Conservation (phyloP, 1,140 invertebrate genomes). For the Limonius californicus region DNA sequence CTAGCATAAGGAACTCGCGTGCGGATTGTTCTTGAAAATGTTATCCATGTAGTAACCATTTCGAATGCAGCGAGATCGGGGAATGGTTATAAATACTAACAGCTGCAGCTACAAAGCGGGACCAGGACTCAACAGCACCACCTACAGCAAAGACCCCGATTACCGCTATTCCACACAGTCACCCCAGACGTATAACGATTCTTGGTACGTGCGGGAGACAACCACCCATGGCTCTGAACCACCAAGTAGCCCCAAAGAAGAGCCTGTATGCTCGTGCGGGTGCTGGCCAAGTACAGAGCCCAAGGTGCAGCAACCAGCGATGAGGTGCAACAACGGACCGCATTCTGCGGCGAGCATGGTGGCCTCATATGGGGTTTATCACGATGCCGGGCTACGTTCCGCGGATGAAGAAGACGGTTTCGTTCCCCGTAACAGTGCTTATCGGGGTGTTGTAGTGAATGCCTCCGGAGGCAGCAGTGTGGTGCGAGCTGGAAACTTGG, state of each 20-base stretch:
- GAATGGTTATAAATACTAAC: not conserved
- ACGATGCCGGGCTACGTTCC: conserved; percentile 41
- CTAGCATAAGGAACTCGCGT: too few relatives aligned
- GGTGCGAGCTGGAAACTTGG: conserved; percentile 27
- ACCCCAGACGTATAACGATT: conserved; percentile 28
- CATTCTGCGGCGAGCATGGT: conserved; percentile 35
- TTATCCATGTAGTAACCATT: too few relatives aligned
- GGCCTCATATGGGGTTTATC: conserved; percentile 52
- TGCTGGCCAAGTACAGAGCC: conserved; percentile 21
- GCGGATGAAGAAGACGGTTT: conserved; percentile 54
- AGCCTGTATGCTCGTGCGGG: conserved; percentile 20
- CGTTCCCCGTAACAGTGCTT: conserved; percentile 47
- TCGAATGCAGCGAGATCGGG: not conserved
- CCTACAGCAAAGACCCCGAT: conserved; percentile 1
- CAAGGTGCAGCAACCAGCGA: conserved; percentile 17
- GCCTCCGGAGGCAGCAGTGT: conserved; percentile 50
- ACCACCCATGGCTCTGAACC: conserved; percentile 17
- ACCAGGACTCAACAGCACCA: not conserved
- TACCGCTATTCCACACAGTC: conserved; percentile 3
- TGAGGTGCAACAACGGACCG: conserved; percentile 32
- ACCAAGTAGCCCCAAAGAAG: conserved; percentile 12
- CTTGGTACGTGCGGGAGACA: conserved; percentile 31
- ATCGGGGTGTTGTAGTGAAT: conserved; percentile 54
- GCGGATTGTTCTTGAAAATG: too few relatives aligned
- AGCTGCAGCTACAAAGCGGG: not conserved